Conservation (phyloP, 2,113 vertebrate species). For the Irena cyanogastra region DNA sequence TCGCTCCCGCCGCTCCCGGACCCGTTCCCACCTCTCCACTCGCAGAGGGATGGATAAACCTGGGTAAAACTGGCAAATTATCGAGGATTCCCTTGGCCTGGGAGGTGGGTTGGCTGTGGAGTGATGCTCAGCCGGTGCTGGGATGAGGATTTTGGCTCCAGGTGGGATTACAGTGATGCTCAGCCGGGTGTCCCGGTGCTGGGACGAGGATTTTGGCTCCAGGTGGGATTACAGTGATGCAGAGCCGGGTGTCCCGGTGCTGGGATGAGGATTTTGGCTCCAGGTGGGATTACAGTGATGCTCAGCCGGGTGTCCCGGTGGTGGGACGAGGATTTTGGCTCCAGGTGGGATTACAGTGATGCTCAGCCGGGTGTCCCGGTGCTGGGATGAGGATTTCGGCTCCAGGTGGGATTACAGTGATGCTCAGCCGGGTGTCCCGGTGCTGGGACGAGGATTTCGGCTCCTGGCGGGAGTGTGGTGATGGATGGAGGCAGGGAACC, state of each 20-base stretch:
- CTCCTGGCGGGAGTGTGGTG: accelerated
- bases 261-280: neutral
- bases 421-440: neutral
- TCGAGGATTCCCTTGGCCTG: neutral
- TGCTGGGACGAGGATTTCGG: neutral
- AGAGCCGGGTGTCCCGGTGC: neutral
- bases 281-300: no score
- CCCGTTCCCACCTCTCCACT: accelerated
- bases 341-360: neutral
- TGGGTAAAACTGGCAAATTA: neutral
- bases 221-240: no score
- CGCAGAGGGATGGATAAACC: accelerated
- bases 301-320: neutral
- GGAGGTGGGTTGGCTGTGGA: neutral
- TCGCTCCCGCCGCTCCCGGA: neutral
- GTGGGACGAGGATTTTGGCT: neutral
- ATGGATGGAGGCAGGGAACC: neutral
- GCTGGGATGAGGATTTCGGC: neutral
- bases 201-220: neutral
- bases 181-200: no score
- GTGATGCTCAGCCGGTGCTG: accelerated
- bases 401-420: neutral
- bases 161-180: no score
- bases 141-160: neutral
- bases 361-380: neutral